Conservation (phyloP, 1,140 invertebrate species). For the Cydia amplana region DNA sequence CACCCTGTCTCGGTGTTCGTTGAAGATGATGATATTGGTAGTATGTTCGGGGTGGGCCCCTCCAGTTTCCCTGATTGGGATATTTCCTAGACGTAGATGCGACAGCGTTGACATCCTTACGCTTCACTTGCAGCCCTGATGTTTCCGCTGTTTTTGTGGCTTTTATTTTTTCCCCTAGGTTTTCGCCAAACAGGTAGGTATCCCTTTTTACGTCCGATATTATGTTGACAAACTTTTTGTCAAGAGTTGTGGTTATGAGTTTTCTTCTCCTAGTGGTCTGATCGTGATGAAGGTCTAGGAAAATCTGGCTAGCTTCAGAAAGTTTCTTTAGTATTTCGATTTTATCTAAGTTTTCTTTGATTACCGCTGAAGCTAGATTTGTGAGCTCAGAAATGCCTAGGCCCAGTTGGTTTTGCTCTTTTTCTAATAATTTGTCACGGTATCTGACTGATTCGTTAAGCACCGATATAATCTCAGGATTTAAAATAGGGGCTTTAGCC, state of each 20-base stretch:
- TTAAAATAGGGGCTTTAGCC: conserved; percentile 30
- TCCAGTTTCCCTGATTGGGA: conserved; percentile 12
- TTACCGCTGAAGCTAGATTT: conserved; percentile 20
- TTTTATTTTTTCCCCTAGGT: conserved; percentile 14
- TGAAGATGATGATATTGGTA: background rate
- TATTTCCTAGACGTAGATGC: background rate
- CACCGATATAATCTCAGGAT: conserved; percentile 11
- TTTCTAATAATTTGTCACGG: conserved; percentile 31
- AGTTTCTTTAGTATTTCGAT: conserved; percentile 27
- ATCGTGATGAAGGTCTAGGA: conserved; percentile 30
- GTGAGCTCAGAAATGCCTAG: conserved; percentile 12
- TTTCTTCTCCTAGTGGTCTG: conserved; percentile 25
- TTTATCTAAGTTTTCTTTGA: conserved; percentile 13
- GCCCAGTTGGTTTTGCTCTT: conserved; percentile 25
- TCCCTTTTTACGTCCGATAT: conserved; percentile 31
- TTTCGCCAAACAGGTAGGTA: conserved; percentile 19
- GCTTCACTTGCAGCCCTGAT: background rate
- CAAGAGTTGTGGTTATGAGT: conserved; percentile 16
- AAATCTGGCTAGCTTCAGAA: conserved; percentile 19
- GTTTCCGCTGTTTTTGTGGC: conserved; percentile 7
- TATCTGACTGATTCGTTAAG: conserved; percentile 22
- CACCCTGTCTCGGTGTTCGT: conserved; percentile 16
- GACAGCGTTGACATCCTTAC: background rate
- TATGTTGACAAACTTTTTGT: conserved; percentile 19
- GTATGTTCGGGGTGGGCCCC: conserved; percentile 1